Base-by-base conservation (phyloP, 1,140 invertebrate species). In the Antheraea mylitta region DNA sequence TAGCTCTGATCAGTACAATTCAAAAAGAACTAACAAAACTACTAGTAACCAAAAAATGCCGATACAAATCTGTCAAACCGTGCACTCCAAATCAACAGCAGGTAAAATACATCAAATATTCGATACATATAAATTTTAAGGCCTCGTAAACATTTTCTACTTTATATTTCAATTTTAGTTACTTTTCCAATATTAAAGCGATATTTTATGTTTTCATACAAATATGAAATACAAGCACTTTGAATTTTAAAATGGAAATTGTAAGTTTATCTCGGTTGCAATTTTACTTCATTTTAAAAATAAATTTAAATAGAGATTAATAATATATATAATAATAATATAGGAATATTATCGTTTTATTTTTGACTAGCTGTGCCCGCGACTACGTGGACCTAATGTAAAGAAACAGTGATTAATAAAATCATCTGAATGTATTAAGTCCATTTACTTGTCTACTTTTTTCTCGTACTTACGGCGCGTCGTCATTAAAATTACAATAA, bases 71-170 rank as follows among this genome's bases (percentile, higher is more conserved):
- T 53, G 6, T 13, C 45, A 16, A 11, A 5, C 0, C 1, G 16
- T 53, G 16, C 45, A 53, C 13, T 53, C 11, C 0, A 53, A 16
- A 53, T 53, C 45, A 53, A 53, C 63, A 71, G 73, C 62, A 45
- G 73, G 76, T 76, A 73, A 72, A 64, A 69, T 76, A 71, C 68
- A 78, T 53, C 45, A 53, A 53, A 53, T 53, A 53, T 53, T 53
- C 16, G 45, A 6, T 73, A 71, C 79, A 78, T 82, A 78, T 82
- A 82, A 83, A 76, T 80, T 86, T 88, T 82, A 85, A 77, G 72
- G 74, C 69, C 63, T 78, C 80, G 70, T 88, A 85, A 85, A 87
- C 82, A 13, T n/a, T 53, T 81, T 18, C 5, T 30, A 61, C 6
- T 13, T 61, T 22, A 30, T 61, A 22, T 61, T 61, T 36, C 60